Evolutionary conservation across 2,113 vertebrate genomes (phyloP).

Genomic region (Morone saxatilis): DNA sequence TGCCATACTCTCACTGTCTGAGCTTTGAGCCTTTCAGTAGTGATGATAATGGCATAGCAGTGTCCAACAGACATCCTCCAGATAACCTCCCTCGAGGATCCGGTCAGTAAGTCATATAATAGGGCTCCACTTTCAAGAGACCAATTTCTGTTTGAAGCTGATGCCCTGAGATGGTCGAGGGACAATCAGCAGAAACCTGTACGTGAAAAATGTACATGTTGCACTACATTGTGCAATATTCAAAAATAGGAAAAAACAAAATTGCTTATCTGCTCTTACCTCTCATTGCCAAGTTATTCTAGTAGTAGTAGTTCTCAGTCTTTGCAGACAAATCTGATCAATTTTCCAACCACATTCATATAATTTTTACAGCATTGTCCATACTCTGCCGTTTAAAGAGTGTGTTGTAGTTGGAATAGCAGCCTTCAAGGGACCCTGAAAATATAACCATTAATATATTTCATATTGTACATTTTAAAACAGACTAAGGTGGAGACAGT

Average conservation of each 20-base stretch:
- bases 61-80: conserved; percentile 31
- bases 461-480: background rate
- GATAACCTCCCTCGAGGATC: conserved; percentile 40
- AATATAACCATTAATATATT: background rate
- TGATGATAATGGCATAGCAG: conserved; percentile 31
- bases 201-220: background rate
- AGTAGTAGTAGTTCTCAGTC: background rate
- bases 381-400: background rate
- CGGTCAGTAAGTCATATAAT: conserved; percentile 47
- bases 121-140: conserved; percentile 27
- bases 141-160: conserved; percentile 17
- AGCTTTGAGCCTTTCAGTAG: conserved; percentile 34
- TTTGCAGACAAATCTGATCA: background rate
- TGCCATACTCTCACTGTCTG: background rate
- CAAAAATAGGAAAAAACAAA: background rate
- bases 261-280: background rate
- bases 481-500: too few species aligned
- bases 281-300: background rate
- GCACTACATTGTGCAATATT: background rate
- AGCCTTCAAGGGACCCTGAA: background rate
- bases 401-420: background rate
- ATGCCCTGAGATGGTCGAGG: background rate
- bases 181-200: background rate
- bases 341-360: background rate
- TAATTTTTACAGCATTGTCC: background rate